Conservation (phyloP, 2,113 vertebrate species). For the Pelmatolapia mariae region DNA sequence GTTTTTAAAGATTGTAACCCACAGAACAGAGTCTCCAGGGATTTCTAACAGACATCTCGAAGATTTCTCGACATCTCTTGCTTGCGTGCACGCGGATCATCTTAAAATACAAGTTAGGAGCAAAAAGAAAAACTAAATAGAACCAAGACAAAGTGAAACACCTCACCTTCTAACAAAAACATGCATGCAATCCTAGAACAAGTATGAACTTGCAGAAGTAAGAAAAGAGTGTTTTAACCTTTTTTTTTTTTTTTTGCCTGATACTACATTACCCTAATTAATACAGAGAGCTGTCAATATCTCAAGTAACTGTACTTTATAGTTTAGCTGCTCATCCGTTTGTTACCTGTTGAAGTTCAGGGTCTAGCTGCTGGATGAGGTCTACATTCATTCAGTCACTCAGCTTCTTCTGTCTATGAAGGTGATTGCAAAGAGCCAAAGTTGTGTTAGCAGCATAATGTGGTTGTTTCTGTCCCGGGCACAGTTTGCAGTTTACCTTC, state of each 20-base stretch:
- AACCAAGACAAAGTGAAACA: not conserved
- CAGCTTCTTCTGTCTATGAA: not conserved
- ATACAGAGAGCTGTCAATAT: not conserved
- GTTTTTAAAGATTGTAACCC: not conserved
- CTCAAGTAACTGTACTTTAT: not conserved
- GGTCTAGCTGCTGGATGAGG: not conserved
- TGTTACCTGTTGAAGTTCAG: not conserved
- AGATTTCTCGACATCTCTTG: not conserved
- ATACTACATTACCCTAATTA: not conserved
- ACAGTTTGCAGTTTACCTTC: not conserved
- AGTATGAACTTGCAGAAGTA: not conserved
- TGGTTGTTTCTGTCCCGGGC: not conserved
- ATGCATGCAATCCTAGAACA: not conserved
- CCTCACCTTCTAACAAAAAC: not conserved
- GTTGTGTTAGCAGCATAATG: not conserved
- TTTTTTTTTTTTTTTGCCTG: not conserved
- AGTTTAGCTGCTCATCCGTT: not conserved
- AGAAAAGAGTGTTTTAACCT: not conserved
- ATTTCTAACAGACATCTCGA: not conserved
- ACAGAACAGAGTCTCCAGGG: not conserved
- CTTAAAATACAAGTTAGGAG: not conserved
- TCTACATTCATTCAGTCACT: not conserved
- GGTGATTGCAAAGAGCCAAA: not conserved
- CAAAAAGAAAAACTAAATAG: not conserved
- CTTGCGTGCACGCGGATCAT: no score